Conservation (phyloP, 1,140 invertebrate species). For the Hyposmocoma kahamanoa region DNA sequence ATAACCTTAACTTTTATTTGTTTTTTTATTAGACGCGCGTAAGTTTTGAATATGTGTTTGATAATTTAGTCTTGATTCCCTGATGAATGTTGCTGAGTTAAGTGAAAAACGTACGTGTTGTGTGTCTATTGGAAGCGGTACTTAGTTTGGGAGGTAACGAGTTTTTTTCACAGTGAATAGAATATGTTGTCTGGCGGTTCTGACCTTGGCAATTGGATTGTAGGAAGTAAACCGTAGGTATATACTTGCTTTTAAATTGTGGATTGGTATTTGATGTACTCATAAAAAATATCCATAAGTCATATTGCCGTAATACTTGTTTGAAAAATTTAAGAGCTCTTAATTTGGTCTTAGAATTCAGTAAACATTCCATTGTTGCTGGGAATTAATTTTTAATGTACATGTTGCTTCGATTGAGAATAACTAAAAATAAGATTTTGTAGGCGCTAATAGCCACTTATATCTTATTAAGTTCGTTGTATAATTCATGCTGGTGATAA, state of each 20-base stretch:
- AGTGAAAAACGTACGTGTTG: not conserved
- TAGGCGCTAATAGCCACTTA: no score
- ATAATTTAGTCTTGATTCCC: constrained; percentile 6
- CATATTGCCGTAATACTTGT: constrained; percentile 48
- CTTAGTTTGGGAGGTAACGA: constrained; percentile 42
- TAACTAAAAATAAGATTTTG: no score
- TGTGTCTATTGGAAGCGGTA: constrained; percentile 3
- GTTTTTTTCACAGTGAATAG: constrained; percentile 67
- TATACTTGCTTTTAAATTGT: constrained; percentile 72
- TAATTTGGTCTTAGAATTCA: not conserved
- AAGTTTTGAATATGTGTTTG: constrained; percentile 49
- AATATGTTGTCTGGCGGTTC: constrained; percentile 58
- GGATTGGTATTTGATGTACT: constrained; percentile 70
- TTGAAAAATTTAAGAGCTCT: constrained; percentile 1
- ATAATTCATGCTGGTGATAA: no score
- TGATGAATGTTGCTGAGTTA: not conserved
- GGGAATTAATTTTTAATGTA: no score
- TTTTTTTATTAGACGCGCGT: constrained; percentile 53
- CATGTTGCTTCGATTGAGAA: no score
- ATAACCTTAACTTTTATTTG: constrained; percentile 68
- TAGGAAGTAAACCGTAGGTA: constrained; percentile 71
- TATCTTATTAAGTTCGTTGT: no score
- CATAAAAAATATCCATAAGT: constrained; percentile 65
- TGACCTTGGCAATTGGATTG: constrained; percentile 72
- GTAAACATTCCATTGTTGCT: no score